These are phyloP conservation scores for Oryzias celebensis DNA, from an alignment of 2,113 vertebrate species.

Conservation along the genomic window DNA sequence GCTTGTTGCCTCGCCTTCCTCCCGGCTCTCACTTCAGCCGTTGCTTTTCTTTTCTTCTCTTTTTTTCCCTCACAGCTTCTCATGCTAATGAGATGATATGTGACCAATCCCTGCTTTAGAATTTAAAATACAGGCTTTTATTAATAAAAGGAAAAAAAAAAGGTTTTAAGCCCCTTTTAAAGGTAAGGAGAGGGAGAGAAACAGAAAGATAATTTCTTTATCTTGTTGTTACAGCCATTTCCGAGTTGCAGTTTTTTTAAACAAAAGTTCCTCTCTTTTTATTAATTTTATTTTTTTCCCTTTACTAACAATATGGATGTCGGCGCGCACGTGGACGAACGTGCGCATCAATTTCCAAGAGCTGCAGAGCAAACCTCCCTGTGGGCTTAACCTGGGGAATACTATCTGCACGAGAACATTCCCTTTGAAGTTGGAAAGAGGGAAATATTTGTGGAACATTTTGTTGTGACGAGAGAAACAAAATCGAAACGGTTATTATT, in stretches of 20 bases:
- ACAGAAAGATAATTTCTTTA: conserved; percentile 47
- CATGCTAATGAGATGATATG: conserved; percentile 86
- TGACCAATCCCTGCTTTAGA: conserved; percentile 74
- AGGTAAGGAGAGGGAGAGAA: conserved; percentile 5
- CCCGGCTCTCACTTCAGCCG: conserved; percentile 73
- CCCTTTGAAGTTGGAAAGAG: no score
- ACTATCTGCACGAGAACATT: no score
- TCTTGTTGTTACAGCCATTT: conserved; percentile 52
- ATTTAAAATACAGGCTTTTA: conserved; percentile 72
- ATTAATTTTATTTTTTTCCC: conserved; percentile 31
- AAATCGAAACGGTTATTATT: no score
- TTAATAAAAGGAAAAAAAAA: conserved; percentile 9
- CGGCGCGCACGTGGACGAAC: background rate
- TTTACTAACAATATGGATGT: background rate
- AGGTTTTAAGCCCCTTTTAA: conserved; percentile 42
- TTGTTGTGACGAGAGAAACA: no score
- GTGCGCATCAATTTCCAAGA: conserved; percentile 1
- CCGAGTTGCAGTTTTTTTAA: conserved; percentile 42
- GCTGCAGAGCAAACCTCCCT: no score
- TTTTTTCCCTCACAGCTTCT: conserved; percentile 65
- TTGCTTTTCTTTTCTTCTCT: conserved; percentile 75
- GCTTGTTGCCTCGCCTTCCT: conserved; percentile 68
- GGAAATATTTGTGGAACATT: no score
- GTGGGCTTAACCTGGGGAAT: no score
- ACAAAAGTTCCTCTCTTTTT: conserved; percentile 31